Conservation (phyloP, 2,113 vertebrate species). For the Gymnarchus niloticus region DNA sequence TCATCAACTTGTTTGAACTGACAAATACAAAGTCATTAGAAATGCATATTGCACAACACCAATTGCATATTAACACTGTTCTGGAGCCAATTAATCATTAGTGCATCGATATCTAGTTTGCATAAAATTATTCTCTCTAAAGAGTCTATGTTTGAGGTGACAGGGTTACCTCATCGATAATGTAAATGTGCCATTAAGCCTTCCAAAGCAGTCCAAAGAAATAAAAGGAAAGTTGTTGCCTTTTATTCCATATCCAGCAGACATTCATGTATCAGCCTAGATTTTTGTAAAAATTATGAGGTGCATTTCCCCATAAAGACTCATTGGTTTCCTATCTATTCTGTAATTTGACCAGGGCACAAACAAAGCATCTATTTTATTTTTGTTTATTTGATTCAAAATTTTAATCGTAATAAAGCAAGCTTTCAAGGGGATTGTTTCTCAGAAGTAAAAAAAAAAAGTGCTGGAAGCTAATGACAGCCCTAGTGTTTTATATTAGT, state of each 20-base stretch:
- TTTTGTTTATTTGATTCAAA: too few species aligned
- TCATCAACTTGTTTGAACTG: conserved; percentile 88
- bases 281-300: conserved; percentile 37
- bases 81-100: conserved; percentile 98
- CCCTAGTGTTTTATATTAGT: background rate
- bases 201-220: conserved; percentile 78
- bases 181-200: conserved; percentile 87
- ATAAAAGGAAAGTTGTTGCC: conserved; percentile 73
- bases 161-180: conserved; percentile 98
- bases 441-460: too few species aligned
- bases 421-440: background rate
- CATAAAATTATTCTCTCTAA: conserved; percentile 99
- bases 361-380: background rate
- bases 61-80: conserved; percentile 97
- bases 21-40: conserved; percentile 93
- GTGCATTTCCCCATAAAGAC: background rate
- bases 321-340: background rate
- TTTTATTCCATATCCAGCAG: conserved; percentile 62
- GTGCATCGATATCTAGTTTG: conserved; percentile 96
- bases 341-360: background rate
- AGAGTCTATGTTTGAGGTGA: conserved; percentile 92
- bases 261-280: conserved; percentile 47
- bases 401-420: background rate
- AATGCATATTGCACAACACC: conserved; percentile 92
- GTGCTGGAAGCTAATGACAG: background rate